A percentile compares a stretch with the other conserved stretches of the same genome.
phyloP scores from a whole-genome alignment of 2,888 invertebrate species.

The Gibbula magus region DNA sequence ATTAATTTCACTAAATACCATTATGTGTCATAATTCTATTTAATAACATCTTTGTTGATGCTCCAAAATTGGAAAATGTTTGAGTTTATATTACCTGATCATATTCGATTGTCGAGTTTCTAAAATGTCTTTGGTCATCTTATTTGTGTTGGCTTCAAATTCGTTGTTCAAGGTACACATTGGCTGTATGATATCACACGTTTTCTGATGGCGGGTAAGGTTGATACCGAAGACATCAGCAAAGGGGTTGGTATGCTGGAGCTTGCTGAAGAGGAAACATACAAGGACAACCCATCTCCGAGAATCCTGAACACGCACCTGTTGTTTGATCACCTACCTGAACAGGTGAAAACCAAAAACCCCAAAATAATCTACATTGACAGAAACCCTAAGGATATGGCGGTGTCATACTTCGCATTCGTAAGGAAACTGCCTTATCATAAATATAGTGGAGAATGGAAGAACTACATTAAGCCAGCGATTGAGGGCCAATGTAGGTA shows the following conservation, averaged over 20 bases:
- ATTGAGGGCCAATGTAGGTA: background rate
- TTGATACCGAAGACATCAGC: background rate
- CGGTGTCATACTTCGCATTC: background rate
- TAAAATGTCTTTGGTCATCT: too few species aligned
- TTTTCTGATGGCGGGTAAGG: background rate
- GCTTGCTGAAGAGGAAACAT: background rate
- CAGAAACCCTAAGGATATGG: background rate
- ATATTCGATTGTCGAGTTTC: too few species aligned
- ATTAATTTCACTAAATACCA: too few species aligned
- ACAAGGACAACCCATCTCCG: background rate
- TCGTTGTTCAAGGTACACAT: background rate
- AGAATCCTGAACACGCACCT: background rate
- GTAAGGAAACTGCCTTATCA: background rate
- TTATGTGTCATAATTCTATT: too few species aligned
- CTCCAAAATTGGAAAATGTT: too few species aligned
- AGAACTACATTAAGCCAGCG: background rate
- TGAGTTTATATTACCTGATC: too few species aligned
- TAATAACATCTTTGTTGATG: too few species aligned
- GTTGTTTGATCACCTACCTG: background rate
- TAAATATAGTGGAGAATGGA: background rate
- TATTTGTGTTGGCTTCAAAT: too few species aligned
- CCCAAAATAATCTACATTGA: background rate
- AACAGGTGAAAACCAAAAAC: background rate
- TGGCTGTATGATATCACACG: background rate
- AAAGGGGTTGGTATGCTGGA: background rate